These are phyloP conservation scores for Acropternis orthonyx DNA, from an alignment of 2,797 vertebrate genomes.

Conservation along the genomic window DNA sequence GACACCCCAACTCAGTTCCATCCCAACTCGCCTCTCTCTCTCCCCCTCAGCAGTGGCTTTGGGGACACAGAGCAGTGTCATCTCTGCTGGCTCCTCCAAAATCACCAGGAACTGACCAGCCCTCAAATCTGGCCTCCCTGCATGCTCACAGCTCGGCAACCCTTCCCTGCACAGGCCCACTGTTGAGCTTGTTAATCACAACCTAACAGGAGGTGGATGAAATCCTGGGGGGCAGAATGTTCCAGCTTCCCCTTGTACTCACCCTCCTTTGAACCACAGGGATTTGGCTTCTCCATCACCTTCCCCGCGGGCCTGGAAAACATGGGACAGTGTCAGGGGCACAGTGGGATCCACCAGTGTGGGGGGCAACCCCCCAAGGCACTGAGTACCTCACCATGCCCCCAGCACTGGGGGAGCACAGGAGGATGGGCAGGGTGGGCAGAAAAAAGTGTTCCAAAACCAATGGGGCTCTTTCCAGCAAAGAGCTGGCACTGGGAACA, in stretches of 20 bases:
- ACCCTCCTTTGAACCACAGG: constrained; percentile 95
- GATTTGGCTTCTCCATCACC: constrained; percentile 86
- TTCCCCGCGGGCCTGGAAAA: constrained; percentile 88
- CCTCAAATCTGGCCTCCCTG: neutral
- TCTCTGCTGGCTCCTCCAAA: neutral
- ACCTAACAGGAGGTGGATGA: neutral
- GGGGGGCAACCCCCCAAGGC: neutral
- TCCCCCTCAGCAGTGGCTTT: neutral
- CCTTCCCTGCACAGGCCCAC: neutral
- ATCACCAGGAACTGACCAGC: neutral
- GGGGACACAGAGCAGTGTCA: neutral
- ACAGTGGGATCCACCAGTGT: neutral
- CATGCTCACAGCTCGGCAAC: neutral
- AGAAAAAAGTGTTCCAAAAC: neutral
- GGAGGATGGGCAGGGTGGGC: neutral
- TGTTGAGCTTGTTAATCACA: neutral
- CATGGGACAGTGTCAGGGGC: neutral
- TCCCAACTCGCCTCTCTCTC: neutral
- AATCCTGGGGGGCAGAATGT: neutral
- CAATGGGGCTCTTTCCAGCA: neutral
- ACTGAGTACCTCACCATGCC: neutral
- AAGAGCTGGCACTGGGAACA: neutral
- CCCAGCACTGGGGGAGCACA: neutral
- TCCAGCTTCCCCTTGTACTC: constrained; percentile 56
- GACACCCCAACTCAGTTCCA: neutral